These are phyloP conservation scores for Diabrotica balteata DNA, from an alignment of 2,888 invertebrate genomes.

Conservation along the genomic window DNA sequence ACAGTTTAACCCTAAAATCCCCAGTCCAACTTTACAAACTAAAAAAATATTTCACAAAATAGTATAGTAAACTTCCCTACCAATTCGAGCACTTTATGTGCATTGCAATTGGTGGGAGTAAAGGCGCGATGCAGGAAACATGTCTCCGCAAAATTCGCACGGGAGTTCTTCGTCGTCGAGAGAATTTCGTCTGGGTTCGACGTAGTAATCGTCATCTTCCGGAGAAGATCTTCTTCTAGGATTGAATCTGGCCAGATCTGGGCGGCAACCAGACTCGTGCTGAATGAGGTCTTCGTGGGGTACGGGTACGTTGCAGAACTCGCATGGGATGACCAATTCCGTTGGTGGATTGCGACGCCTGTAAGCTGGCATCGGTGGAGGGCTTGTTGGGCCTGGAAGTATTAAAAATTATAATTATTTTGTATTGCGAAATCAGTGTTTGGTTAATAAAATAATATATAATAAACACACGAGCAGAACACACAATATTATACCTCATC, in stretches of 20 bases:
- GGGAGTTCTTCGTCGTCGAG: constrained; percentile 63
- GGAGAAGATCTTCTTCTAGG: constrained; percentile 48
- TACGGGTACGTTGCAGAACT: constrained; percentile 64
- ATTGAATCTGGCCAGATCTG: constrained; percentile 56
- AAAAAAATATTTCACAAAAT: no score
- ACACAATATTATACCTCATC: no score
- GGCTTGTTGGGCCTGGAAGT: constrained; percentile 32
- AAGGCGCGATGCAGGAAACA: constrained; percentile 63
- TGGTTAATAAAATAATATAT: no score
- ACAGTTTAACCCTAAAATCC: neutral
- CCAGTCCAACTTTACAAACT: no score
- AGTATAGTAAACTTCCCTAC: no score
- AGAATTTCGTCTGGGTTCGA: constrained; percentile 43
- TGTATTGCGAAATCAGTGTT: no score
- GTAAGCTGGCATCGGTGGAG: constrained; percentile 61
- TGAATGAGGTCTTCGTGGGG: constrained; percentile 63
- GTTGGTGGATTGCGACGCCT: constrained; percentile 63
- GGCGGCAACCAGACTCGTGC: constrained; percentile 63
- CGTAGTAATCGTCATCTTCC: constrained; percentile 46
- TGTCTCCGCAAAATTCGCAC: constrained; percentile 67
- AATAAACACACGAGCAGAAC: no score
- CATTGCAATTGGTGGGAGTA: constrained; percentile 66
- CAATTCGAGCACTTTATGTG: constrained; percentile 36
- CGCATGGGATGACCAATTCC: constrained; percentile 63
- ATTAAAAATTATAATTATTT: neutral